phyloP scores from a whole-genome alignment of 1,140 invertebrate genomes.

The Drosophila truncata region DNA sequence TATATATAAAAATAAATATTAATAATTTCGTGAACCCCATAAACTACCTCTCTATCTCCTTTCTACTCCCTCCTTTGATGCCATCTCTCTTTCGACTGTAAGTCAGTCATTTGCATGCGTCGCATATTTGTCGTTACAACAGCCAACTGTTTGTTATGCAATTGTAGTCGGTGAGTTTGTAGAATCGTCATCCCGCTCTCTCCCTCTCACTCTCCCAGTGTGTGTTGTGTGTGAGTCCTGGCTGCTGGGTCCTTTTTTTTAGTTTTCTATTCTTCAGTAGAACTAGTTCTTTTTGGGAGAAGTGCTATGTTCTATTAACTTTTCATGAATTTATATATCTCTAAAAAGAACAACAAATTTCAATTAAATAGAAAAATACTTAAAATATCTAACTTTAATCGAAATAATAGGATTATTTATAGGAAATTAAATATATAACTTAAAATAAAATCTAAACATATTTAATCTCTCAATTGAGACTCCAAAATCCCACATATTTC shows the following conservation, averaged over 20 bases:
- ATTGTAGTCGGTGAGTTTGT: constrained; percentile 75
- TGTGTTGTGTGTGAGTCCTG: constrained; percentile 22
- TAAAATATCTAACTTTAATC: not conserved
- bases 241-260: constrained; percentile 43
- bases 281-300: not conserved
- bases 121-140: constrained; percentile 84
- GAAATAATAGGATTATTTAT: not conserved
- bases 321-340: no score
- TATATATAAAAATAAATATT: not conserved
- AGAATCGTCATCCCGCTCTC: constrained; percentile 44
- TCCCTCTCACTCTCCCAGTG: not conserved
- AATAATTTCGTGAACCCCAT: not conserved
- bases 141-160: constrained; percentile 83
- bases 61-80: constrained; percentile 20
- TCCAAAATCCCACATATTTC: accelerated
- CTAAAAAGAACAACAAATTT: no score
- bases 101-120: constrained; percentile 84
- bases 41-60: not conserved
- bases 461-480: not conserved
- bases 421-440: not conserved
- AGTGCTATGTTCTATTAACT: not conserved
- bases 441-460: not conserved
- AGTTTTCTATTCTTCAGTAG: constrained; percentile 4
- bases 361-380: not conserved
- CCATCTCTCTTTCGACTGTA: constrained; percentile 53